Conservation (phyloP, 1,140 invertebrate genomes). For the Apocrypta bakeri region DNA sequence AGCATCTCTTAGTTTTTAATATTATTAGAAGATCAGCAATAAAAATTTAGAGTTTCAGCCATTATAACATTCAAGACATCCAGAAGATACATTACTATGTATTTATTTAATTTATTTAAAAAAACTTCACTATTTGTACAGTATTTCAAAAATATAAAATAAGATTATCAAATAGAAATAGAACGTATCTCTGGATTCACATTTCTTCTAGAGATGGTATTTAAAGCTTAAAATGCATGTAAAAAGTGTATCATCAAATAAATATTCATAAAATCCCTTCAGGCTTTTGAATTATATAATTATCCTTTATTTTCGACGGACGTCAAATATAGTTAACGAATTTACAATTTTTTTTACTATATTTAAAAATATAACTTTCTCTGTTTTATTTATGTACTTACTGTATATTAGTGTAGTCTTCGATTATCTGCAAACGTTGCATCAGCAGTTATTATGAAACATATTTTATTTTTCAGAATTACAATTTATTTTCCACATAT, state of each 20-base stretch:
- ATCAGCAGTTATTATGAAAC: too few relatives aligned
- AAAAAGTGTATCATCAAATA: slow-evolving; percentile 44
- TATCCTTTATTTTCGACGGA: neutral
- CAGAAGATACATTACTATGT: neutral
- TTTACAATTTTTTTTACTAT: neutral
- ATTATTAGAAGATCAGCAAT: neutral
- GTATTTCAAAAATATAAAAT: neutral
- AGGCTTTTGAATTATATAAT: slow-evolving; percentile 14
- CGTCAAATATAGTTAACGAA: neutral
- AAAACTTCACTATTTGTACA: neutral
- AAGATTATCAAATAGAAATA: slow-evolving; percentile 4
- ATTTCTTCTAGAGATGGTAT: slow-evolving; percentile 16
- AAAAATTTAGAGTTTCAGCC: neutral
- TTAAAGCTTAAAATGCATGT: slow-evolving; percentile 25
- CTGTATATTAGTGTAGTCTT: neutral
- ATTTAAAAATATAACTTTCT: too few relatives aligned
- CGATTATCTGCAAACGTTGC: neutral
- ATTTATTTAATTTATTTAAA: slow-evolving; percentile 7
- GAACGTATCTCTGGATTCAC: neutral
- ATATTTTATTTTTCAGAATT: too few relatives aligned
- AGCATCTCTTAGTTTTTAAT: neutral
- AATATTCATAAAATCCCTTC: slow-evolving; percentile 26
- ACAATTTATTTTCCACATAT: too few relatives aligned
- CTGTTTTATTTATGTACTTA: neutral
- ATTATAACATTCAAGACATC: neutral